Conservation (phyloP, 2,113 vertebrate genomes). For the Elanoides forficatus region DNA sequence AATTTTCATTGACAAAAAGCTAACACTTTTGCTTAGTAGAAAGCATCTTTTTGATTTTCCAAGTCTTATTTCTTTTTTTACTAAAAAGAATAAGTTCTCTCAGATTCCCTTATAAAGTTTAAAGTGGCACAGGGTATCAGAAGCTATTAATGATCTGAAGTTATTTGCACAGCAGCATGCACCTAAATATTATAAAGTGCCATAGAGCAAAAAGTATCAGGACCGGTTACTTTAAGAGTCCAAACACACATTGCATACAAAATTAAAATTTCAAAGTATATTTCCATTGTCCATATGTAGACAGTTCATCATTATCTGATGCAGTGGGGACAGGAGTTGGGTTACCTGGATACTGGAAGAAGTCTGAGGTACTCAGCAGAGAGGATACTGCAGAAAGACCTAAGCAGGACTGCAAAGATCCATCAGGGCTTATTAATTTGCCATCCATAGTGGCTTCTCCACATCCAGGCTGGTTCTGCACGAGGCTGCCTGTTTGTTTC, state of each 20-base stretch:
- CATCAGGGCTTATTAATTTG: neutral
- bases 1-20: neutral
- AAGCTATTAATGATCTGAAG: neutral
- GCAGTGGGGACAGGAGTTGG: neutral
- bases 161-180: neutral
- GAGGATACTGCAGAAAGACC: neutral
- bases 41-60: constrained; percentile 60
- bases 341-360: neutral
- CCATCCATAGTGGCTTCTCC: neutral
- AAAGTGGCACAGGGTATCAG: neutral
- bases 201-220: neutral
- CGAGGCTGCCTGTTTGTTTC: neutral
- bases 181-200: neutral
- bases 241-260: neutral
- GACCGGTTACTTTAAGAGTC: neutral
- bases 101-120: neutral
- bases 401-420: neutral
- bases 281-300: neutral
- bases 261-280: neutral
- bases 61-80: neutral
- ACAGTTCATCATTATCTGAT: neutral
- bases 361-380: neutral
- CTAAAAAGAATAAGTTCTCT: neutral
- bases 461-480: neutral
- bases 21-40: neutral